Conservation (phyloP, 2,797 vertebrate species). For the Lutjanus campechanus region DNA sequence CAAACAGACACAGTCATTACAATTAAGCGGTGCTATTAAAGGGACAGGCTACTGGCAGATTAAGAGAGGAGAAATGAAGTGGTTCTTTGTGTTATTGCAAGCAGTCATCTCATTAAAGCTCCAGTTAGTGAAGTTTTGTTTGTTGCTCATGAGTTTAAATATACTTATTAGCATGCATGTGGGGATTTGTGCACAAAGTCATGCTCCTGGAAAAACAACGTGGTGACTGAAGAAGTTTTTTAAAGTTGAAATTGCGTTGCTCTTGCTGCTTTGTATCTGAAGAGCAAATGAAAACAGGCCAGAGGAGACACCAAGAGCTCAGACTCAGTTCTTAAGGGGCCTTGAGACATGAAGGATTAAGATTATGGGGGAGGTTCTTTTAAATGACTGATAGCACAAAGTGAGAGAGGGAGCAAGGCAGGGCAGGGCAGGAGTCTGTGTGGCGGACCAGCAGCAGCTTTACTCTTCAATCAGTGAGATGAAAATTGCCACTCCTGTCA, state of each 20-base stretch:
- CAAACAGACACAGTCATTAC: constrained; percentile 82
- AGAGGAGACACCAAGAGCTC: constrained; percentile 64
- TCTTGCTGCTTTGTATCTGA: constrained; percentile 39
- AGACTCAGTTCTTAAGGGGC: constrained; percentile 69
- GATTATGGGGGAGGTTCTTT: constrained; percentile 80
- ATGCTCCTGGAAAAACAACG: constrained; percentile 44
- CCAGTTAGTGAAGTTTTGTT: constrained; percentile 55
- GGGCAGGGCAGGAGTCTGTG: constrained; percentile 85
- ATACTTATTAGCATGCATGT: constrained; percentile 49
- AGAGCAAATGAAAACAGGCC: constrained; percentile 58
- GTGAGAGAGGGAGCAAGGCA: constrained; percentile 80
- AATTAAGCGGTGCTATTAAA: constrained; percentile 83
- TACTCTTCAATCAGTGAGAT: constrained; percentile 87
- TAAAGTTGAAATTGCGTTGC: constrained; percentile 31
- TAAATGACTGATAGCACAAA: constrained; percentile 85
- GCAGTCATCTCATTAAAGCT: constrained; percentile 64
- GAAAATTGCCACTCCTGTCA: constrained; percentile 87
- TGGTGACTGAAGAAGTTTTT: constrained; percentile 26
- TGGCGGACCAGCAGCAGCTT: constrained; percentile 85
- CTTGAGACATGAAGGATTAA: constrained; percentile 81
- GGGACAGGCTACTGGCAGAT: constrained; percentile 77
- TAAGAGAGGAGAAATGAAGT: constrained; percentile 75
- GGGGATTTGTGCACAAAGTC: constrained; percentile 46
- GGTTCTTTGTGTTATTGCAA: constrained; percentile 67
- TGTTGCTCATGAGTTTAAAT: constrained; percentile 58